A percentile compares a stretch with the other conserved stretches of the same genome.
Evolutionary conservation across 2,113 vertebrate genomes (phyloP).

Genomic region (Platycercus adscitus): DNA sequence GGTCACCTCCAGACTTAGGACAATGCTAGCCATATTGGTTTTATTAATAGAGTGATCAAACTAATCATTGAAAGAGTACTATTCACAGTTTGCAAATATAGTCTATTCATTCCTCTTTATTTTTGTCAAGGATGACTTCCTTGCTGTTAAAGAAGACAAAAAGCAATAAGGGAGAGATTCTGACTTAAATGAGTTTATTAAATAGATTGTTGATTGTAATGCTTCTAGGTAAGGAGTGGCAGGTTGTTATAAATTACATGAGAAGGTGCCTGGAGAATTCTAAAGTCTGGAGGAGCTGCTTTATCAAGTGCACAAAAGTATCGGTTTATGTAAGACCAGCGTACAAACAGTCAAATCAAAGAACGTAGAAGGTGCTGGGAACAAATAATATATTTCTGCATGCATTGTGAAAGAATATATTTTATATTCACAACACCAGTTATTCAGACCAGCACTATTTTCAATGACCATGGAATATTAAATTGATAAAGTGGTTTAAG

Average conservation of each 20-base stretch:
- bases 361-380: background rate
- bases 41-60: conserved; percentile 49
- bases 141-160: conserved; percentile 42
- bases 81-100: background rate
- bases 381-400: background rate
- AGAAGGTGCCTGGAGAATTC: conserved; percentile 34
- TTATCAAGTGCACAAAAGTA: conserved; percentile 20
- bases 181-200: conserved; percentile 66
- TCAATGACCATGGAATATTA: background rate
- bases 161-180: conserved; percentile 47
- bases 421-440: background rate
- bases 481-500: background rate
- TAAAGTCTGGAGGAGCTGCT: background rate
- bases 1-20: conserved; percentile 63
- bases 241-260: conserved; percentile 56
- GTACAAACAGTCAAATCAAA: background rate
- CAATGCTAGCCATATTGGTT: conserved; percentile 47
- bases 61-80: background rate
- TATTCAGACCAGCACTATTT: background rate
- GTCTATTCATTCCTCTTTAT: conserved; percentile 20
- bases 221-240: conserved; percentile 44
- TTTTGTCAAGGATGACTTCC: conserved; percentile 47
- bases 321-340: background rate
- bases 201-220: conserved; percentile 36
- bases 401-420: background rate